These are phyloP conservation scores for Meteorus cinctellus DNA, from an alignment of 2,888 invertebrate genomes.

Conservation along the genomic window DNA sequence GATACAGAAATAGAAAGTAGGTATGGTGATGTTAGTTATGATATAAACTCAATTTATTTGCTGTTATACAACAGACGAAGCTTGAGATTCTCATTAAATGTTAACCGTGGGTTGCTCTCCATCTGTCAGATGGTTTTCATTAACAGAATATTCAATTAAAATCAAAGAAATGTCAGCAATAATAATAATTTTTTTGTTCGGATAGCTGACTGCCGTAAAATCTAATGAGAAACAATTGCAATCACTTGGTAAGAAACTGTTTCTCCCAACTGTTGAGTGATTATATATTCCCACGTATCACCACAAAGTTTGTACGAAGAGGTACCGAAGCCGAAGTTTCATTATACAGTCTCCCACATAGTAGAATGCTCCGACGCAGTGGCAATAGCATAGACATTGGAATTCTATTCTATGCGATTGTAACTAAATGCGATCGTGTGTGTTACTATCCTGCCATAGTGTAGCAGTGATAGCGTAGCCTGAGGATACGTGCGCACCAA, in stretches of 20 bases:
- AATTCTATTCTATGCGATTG: conserved; percentile 39
- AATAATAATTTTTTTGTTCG: neutral
- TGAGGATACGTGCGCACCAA: conserved; percentile 5
- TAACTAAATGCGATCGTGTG: conserved; percentile 18
- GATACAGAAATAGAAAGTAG: too few relatives aligned
- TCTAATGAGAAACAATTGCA: neutral
- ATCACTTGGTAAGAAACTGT: neutral
- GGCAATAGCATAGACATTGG: conserved; percentile 32
- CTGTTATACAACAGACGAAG: too few relatives aligned
- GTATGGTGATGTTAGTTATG: too few relatives aligned
- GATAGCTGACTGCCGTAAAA: neutral
- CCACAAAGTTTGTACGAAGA: conserved; percentile 26
- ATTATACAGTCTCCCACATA: neutral
- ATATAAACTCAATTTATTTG: too few relatives aligned
- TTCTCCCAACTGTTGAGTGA: conserved; percentile 1
- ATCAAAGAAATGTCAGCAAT: too few relatives aligned
- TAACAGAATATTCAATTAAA: too few relatives aligned
- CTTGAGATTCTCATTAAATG: too few relatives aligned
- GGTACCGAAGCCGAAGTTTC: conserved; percentile 17
- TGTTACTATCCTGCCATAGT: conserved; percentile 25
- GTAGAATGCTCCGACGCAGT: conserved; percentile 20
- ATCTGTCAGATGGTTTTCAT: too few relatives aligned
- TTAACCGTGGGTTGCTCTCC: too few relatives aligned
- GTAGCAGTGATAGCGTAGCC: neutral
- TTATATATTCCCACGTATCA: conserved; percentile 9